Conservation (phyloP, 2,888 invertebrate species). For the Invenusta paracnida region DNA sequence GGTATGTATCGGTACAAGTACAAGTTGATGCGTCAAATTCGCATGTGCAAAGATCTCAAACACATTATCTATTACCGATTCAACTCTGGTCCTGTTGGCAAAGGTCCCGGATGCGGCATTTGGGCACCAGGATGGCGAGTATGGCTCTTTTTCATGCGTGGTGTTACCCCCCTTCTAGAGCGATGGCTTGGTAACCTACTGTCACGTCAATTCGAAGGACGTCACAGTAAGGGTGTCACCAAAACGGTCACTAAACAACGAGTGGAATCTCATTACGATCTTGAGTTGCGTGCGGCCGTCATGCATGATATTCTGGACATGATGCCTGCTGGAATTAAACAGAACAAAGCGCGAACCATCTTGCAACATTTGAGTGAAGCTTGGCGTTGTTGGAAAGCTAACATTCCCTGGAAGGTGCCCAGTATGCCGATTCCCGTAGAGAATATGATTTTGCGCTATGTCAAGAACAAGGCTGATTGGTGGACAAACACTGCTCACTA, state of each 20-base stretch:
- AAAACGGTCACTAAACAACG: conserved; percentile 99
- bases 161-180: conserved; percentile 92
- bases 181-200: conserved; percentile 97
- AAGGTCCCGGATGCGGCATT: conserved; percentile 94
- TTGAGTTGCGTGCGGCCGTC: conserved; percentile 89
- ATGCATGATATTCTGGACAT: conserved; percentile 97
- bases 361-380: conserved; percentile 97
- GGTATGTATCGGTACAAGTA: conserved; percentile 97
- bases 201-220: conserved; percentile 95
- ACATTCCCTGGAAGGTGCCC: conserved; percentile 99
- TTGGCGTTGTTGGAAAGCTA: conserved; percentile 98
- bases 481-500: conserved; percentile 99
- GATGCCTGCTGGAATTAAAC: conserved; percentile 99
- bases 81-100: conserved; percentile 94
- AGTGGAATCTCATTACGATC: conserved; percentile 97
- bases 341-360: conserved; percentile 97
- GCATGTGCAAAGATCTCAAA: conserved; percentile 99
- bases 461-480: conserved; percentile 99
- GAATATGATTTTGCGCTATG: conserved; percentile 98
- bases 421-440: conserved; percentile 97
- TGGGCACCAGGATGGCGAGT: conserved; percentile 99
- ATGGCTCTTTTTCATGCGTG: conserved; percentile 98
- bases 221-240: conserved; percentile 98
- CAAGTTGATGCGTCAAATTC: conserved; percentile 93
- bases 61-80: conserved; percentile 98